Evolutionary conservation across 1,140 invertebrate species (phyloP).

Genomic region (Ceratosolen solmsi): DNA sequence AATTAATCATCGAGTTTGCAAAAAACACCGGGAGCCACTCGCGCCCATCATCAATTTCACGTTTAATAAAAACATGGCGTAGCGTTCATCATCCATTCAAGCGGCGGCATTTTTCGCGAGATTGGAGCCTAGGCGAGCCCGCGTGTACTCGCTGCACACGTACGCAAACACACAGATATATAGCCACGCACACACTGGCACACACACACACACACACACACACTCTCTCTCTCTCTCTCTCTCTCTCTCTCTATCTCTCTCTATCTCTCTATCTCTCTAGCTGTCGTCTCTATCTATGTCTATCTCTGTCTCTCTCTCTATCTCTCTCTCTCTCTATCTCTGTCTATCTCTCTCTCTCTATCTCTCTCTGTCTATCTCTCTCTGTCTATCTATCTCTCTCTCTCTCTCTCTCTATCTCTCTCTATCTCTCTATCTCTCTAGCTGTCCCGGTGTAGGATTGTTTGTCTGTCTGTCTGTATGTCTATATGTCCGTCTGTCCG

Average conservation of each 20-base stretch:
- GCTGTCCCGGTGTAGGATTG: too few species aligned
- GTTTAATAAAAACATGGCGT: conserved; percentile 35
- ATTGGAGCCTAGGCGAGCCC: background rate
- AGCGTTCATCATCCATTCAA: background rate
- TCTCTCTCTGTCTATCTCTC: background rate
- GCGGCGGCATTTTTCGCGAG: conserved; percentile 15
- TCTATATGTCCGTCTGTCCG: background rate
- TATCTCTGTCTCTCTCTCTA: too few species aligned
- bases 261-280: background rate
- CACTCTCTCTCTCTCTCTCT: background rate
- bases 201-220: too few species aligned
- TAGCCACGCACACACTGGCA: too few species aligned
- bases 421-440: background rate
- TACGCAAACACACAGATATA: too few species aligned
- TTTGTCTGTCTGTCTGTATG: too few species aligned
- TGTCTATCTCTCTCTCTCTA: too few species aligned
- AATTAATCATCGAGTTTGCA: conserved; percentile 34
- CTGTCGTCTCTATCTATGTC: background rate
- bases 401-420: background rate
- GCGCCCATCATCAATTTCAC: conserved; percentile 39
- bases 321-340: background rate
- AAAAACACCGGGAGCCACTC: background rate
- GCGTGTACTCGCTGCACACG: too few species aligned
- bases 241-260: background rate
- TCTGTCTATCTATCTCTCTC: background rate